These are phyloP conservation scores for Melanotus villosus DNA, from an alignment of 2,888 invertebrate genomes.

Conservation along the genomic window DNA sequence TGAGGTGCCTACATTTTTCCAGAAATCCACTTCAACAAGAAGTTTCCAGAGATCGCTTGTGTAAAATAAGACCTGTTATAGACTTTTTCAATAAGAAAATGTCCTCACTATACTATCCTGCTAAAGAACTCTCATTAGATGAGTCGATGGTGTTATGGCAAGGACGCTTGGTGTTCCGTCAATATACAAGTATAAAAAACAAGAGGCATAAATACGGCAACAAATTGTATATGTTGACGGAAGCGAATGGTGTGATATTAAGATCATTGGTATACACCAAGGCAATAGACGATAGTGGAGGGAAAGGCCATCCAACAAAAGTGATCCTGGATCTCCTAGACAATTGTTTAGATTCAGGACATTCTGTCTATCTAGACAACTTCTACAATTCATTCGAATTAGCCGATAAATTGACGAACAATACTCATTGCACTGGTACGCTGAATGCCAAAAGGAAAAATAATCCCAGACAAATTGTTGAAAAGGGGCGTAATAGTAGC, in stretches of 20 bases:
- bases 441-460: neutral
- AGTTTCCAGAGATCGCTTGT: too few relatives aligned
- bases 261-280: conserved; percentile 55
- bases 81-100: conserved; percentile 61
- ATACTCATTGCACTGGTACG: conserved; percentile 10
- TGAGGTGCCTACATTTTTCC: conserved; percentile 56
- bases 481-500: conserved; percentile 33
- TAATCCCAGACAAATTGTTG: conserved; percentile 32
- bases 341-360: conserved; percentile 41
- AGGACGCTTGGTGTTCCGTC: too few relatives aligned
- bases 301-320: conserved; percentile 53
- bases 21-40: too few relatives aligned
- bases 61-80: conserved; percentile 59
- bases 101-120: conserved; percentile 47
- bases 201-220: too few relatives aligned
- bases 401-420: neutral
- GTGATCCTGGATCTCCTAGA: conserved; percentile 50
- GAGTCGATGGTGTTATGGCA: conserved; percentile 51
- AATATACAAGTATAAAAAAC: too few relatives aligned
- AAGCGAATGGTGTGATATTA: conserved; percentile 49
- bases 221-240: too few relatives aligned
- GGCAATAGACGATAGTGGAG: conserved; percentile 44
- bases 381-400: conserved; percentile 30
- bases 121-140: too few relatives aligned
- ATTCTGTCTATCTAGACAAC: conserved; percentile 52